Conservation (phyloP, 1,140 invertebrate species). For the Heliconius congener region DNA sequence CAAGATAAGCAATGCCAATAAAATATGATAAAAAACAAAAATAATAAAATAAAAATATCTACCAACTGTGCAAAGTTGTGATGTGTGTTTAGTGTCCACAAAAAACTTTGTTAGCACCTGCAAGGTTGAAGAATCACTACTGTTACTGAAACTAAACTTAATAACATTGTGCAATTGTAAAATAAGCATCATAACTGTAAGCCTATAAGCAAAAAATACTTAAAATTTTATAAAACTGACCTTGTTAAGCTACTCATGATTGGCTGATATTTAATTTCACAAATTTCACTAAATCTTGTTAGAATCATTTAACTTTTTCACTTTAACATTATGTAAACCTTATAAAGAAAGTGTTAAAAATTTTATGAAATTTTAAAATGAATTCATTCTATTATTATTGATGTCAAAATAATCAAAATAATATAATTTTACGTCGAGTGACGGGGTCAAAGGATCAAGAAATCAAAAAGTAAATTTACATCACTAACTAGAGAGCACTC, state of each 20-base stretch:
- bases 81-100: conserved; percentile 18
- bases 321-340: background rate
- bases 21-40: background rate
- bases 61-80: conserved; percentile 18
- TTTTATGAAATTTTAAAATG: background rate
- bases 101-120: conserved; percentile 16
- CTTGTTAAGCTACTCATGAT: conserved; percentile 34
- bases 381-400: background rate
- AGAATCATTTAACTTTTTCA: background rate
- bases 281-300: background rate
- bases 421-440: conserved; percentile 24
- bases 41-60: conserved; percentile 22
- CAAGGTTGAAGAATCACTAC: conserved; percentile 16
- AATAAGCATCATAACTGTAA: background rate
- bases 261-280: conserved; percentile 2
- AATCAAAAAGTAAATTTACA: conserved; percentile 33
- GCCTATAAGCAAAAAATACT: background rate
- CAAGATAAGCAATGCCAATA: background rate
- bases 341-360: background rate
- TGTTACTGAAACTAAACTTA: conserved; percentile 2
- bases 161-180: conserved; percentile 15
- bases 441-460: conserved; percentile 42
- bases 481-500: conserved; percentile 7
- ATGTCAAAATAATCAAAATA: background rate
- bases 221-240: conserved; percentile 21